phyloP scores from a whole-genome alignment of 2,113 vertebrate species.

The Dipodomys ordii region DNA sequence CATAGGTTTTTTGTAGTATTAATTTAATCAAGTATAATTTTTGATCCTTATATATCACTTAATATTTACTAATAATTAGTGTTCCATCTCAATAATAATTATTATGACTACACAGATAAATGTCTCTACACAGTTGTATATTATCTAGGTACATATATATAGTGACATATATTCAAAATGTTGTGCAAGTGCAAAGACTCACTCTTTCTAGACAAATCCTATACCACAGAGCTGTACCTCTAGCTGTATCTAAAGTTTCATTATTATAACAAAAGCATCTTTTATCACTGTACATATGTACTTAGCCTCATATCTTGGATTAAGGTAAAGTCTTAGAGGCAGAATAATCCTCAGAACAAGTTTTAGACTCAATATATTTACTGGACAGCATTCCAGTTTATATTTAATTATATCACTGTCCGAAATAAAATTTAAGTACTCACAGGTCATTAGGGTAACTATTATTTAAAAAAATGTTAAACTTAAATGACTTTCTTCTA shows the following conservation, averaged over 20 bases:
- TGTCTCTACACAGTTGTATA: no score
- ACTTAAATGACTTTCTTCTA: not conserved
- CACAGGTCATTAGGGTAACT: no score
- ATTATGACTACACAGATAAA: no score
- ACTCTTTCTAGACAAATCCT: no score
- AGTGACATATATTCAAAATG: no score
- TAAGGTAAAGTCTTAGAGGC: not conserved
- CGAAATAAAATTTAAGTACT: not conserved
- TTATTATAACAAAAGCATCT: not conserved
- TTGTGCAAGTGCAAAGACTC: no score
- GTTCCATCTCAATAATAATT: not conserved
- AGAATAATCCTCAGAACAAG: not conserved
- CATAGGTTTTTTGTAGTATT: not conserved
- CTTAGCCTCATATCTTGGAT: not conserved
- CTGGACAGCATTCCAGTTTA: not conserved
- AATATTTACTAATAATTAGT: not conserved
- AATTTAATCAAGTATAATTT: not conserved
- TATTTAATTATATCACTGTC: not conserved
- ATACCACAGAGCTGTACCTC: no score
- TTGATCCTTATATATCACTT: not conserved
- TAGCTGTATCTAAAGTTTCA: not conserved
- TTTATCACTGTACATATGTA: not conserved
- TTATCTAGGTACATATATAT: no score
- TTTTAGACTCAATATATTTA: not conserved
- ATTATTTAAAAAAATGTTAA: no score